phyloP scores from a whole-genome alignment of 2,113 vertebrate species.

The Chinchilla lanigera region DNA sequence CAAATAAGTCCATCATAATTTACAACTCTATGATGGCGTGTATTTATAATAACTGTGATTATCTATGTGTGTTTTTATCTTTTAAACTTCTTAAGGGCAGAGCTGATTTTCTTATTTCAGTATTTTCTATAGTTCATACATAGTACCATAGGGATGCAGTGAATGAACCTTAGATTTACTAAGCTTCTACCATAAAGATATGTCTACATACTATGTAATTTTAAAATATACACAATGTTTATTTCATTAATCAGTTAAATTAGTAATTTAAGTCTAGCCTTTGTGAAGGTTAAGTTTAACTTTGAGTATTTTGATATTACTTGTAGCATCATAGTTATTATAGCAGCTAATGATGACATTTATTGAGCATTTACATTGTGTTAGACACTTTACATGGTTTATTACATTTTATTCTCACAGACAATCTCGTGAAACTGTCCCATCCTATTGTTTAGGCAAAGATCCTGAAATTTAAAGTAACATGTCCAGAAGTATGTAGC shows the following conservation, averaged over 20 bases:
- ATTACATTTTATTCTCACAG: neutral
- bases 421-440: neutral
- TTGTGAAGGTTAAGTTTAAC: neutral
- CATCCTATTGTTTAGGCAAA: neutral
- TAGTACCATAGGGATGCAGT: neutral
- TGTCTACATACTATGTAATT: neutral
- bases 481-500: neutral
- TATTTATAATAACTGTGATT: neutral
- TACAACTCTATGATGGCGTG: neutral
- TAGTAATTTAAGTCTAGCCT: neutral
- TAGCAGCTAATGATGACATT: neutral
- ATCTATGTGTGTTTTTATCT: neutral
- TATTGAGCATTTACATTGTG: neutral
- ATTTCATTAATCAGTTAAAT: neutral
- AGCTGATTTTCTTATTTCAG: neutral
- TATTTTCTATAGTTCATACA: neutral
- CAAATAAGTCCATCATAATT: neutral
- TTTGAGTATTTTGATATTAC: neutral
- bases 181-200: neutral
- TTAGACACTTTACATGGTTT: neutral
- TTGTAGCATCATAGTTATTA: neutral
- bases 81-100: neutral
- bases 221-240: neutral
- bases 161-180: neutral
- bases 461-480: neutral